Evolutionary conservation across 2,888 invertebrate species (phyloP).

Genomic region (Microplitis manilae): DNA sequence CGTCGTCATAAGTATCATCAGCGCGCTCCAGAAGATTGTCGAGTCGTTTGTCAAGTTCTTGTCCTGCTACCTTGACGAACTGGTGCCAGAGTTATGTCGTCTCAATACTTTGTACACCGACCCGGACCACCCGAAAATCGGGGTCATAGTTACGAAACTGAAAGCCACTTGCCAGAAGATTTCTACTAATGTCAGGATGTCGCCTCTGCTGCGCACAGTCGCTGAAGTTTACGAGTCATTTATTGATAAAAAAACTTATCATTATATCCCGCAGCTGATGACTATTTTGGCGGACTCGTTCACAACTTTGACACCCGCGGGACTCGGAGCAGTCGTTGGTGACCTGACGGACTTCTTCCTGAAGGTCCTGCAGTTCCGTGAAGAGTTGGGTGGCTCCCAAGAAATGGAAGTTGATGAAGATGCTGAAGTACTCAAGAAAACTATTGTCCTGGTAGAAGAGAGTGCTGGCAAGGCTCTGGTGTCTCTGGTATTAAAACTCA

Average conservation of each 20-base stretch:
- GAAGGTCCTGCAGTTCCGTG: slow-evolving; percentile 79
- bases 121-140: slow-evolving; percentile 64
- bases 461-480: slow-evolving; percentile 85
- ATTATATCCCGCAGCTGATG: slow-evolving; percentile 82
- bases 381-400: slow-evolving; percentile 66
- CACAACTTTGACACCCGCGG: slow-evolving; percentile 75
- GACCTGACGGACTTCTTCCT: slow-evolving; percentile 85
- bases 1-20: slow-evolving; percentile 81
- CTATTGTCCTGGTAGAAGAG: slow-evolving; percentile 79
- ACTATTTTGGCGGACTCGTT: slow-evolving; percentile 83
- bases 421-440: slow-evolving; percentile 58
- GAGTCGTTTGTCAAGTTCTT: slow-evolving; percentile 87
- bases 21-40: slow-evolving; percentile 86
- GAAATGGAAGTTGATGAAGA: slow-evolving; percentile 62
- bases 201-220: slow-evolving; percentile 85
- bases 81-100: slow-evolving; percentile 78
- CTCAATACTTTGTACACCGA: slow-evolving; percentile 69
- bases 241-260: slow-evolving; percentile 75
- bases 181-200: slow-evolving; percentile 78
- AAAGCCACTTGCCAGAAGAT: slow-evolving; percentile 79
- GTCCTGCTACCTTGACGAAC: slow-evolving; percentile 86
- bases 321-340: slow-evolving; percentile 78
- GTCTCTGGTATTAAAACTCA: slow-evolving; percentile 86
- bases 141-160: slow-evolving; percentile 75
- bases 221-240: slow-evolving; percentile 78